Percentiles rank a stretch among this genome's conserved stretches.
These are phyloP conservation scores for Amblyopsis hoosieri DNA, from an alignment of 2,797 vertebrate species.

Conservation along the genomic window DNA sequence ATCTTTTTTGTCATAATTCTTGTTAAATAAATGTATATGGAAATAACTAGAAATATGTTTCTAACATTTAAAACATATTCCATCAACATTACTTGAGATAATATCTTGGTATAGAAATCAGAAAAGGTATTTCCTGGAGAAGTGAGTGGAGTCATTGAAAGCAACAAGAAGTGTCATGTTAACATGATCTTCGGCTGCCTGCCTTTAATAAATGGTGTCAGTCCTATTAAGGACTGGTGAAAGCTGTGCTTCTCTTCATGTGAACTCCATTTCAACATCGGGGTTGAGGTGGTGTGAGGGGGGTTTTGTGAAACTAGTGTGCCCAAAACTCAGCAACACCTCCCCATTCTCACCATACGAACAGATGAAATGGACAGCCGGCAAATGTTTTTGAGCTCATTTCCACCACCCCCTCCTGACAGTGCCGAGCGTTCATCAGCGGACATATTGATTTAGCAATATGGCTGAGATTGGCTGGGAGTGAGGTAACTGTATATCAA, in stretches of 20 bases:
- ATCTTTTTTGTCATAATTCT: too few species aligned
- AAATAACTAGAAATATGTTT: too few species aligned
- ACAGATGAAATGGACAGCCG: slow-evolving; percentile 66
- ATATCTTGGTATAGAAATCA: too few species aligned
- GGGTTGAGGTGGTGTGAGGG: too few species aligned
- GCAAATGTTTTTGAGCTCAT: slow-evolving; percentile 76
- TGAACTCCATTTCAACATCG: slow-evolving; percentile 37
- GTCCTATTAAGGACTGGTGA: neutral
- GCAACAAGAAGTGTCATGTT: too few species aligned
- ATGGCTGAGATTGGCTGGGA: slow-evolving; percentile 73
- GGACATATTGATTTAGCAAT: slow-evolving; percentile 79
- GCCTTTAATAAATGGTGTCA: too few species aligned
- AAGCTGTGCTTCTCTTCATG: slow-evolving; percentile 17
- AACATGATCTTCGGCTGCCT: too few species aligned
- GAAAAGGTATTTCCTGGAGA: too few species aligned
- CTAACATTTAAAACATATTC: too few species aligned
- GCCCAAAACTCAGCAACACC: slow-evolving; percentile 36
- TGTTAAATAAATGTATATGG: too few species aligned
- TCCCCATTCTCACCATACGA: slow-evolving; percentile 61
- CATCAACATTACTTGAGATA: too few species aligned
- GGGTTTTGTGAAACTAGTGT: slow-evolving; percentile 6
- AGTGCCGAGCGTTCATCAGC: slow-evolving; percentile 67
- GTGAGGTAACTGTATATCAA: slow-evolving; percentile 71
- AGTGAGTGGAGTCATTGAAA: too few species aligned
- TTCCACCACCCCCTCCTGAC: slow-evolving; percentile 72